Conservation (phyloP, 2,113 vertebrate species). For the Oplegnathus fasciatus region DNA sequence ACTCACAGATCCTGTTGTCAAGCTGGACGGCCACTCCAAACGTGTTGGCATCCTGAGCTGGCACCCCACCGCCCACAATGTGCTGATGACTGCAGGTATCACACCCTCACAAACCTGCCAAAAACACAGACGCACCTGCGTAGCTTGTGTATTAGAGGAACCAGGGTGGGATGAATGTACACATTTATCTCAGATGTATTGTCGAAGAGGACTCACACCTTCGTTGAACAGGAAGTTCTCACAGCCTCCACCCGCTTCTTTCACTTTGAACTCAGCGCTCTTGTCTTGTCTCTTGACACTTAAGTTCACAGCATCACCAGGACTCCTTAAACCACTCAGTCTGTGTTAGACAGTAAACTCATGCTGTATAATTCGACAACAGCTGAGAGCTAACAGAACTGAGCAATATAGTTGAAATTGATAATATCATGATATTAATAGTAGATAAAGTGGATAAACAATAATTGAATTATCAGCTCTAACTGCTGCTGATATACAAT, state of each 20-base stretch:
- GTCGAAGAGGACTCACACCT: conserved; percentile 9
- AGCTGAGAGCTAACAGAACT: not conserved
- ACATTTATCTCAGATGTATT: conserved; percentile 3
- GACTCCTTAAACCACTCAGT: not conserved
- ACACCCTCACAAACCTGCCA: not conserved
- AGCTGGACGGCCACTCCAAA: conserved; percentile 93
- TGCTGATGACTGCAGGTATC: conserved; percentile 91
- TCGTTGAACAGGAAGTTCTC: conserved; percentile 46
- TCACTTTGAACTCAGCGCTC: not conserved
- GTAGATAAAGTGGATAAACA: not conserved
- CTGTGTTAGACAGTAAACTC: not conserved
- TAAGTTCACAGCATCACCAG: not conserved
- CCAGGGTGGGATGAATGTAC: not conserved
- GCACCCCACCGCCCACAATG: conserved; percentile 93
- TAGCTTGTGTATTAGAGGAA: conserved; percentile 2
- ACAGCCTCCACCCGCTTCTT: conserved; percentile 2
- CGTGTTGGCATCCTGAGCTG: conserved; percentile 91
- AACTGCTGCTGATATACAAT: not conserved
- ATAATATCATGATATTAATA: not conserved
- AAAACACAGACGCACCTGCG: not conserved
- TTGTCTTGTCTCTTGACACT: not conserved
- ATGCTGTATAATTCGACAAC: not conserved
- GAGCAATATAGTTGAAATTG: not conserved
- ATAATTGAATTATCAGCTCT: not conserved
- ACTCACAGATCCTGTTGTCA: conserved; percentile 88